These are phyloP conservation scores for Endotricha flammealis DNA, from an alignment of 2,888 invertebrate species.

Conservation along the genomic window DNA sequence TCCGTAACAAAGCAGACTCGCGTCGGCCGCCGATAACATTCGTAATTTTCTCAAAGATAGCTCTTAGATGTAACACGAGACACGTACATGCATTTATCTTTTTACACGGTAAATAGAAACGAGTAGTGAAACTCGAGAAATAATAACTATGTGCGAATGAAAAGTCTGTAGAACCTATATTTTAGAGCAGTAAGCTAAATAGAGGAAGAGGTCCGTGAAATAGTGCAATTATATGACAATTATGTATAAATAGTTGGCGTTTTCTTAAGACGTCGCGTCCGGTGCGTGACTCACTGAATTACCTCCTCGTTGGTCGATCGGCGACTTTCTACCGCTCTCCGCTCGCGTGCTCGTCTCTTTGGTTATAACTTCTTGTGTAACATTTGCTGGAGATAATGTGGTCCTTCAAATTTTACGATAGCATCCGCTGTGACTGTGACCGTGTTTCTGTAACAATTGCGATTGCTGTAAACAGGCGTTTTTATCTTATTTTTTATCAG, in stretches of 20 bases:
- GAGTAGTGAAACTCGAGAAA: constrained; percentile 30
- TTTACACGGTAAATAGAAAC: constrained; percentile 16
- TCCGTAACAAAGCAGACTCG: constrained; percentile 7
- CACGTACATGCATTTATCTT: constrained; percentile 3
- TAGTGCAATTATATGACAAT: constrained; percentile 49
- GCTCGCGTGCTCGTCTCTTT: constrained; percentile 44
- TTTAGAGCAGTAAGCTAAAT: constrained; percentile 30
- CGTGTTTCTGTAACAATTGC: constrained; percentile 2
- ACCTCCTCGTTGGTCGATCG: constrained; percentile 28
- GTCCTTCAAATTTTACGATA: constrained; percentile 27
- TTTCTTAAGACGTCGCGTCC: constrained; percentile 36
- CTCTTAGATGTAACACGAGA: constrained; percentile 3
- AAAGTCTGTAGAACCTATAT: constrained; percentile 26
- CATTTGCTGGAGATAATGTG: constrained; percentile 54
- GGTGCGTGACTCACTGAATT: constrained; percentile 58
- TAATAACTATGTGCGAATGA: constrained; percentile 19
- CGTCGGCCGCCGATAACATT: constrained; percentile 2
- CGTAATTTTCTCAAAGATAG: not conserved
- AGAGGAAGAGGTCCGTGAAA: constrained; percentile 37
- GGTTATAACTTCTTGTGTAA: constrained; percentile 55
- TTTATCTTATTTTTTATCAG: constrained; percentile 13
- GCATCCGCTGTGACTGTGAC: constrained; percentile 3
- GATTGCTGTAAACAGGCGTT: constrained; percentile 9
- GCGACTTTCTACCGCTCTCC: constrained; percentile 59
- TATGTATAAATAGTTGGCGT: constrained; percentile 42